A percentile compares a stretch with the other conserved stretches of the same genome.
These are phyloP conservation scores for Rhopalosiphum padi DNA, from an alignment of 1,140 invertebrate genomes.

Conservation along the genomic window DNA sequence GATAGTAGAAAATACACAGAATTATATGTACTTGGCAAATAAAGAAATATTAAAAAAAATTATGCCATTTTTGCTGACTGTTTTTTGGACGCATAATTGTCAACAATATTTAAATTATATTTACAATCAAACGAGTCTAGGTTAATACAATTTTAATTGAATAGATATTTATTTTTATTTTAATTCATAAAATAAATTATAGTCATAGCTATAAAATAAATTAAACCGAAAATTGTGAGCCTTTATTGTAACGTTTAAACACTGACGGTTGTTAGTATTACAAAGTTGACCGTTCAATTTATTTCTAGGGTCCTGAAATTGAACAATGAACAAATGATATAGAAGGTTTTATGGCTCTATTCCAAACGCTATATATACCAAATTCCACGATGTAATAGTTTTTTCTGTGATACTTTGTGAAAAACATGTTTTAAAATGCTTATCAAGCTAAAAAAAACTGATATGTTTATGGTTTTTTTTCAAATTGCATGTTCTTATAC, in stretches of 20 bases:
- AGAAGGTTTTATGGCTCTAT: neutral
- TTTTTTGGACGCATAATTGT: neutral
- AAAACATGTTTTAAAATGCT: conserved; percentile 2
- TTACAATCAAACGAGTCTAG: neutral
- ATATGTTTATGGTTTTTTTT: neutral
- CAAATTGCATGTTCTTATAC: neutral
- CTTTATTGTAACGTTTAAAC: neutral
- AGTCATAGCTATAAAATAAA: neutral
- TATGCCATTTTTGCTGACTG: neutral
- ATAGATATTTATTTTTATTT: neutral
- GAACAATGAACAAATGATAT: neutral
- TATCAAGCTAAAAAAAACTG: neutral
- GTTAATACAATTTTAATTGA: neutral
- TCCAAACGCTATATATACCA: neutral
- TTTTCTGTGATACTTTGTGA: neutral
- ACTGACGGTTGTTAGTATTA: neutral
- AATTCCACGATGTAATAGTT: neutral
- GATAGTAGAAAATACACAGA: neutral
- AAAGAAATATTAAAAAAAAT: neutral
- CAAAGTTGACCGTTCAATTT: neutral
- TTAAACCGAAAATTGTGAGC: neutral
- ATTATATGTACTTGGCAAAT: neutral
- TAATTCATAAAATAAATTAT: neutral
- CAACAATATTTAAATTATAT: neutral
- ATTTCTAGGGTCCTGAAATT: neutral